Base-by-base conservation (phyloP, 2,113 vertebrate genomes). In the Tupaia chinensis region DNA sequence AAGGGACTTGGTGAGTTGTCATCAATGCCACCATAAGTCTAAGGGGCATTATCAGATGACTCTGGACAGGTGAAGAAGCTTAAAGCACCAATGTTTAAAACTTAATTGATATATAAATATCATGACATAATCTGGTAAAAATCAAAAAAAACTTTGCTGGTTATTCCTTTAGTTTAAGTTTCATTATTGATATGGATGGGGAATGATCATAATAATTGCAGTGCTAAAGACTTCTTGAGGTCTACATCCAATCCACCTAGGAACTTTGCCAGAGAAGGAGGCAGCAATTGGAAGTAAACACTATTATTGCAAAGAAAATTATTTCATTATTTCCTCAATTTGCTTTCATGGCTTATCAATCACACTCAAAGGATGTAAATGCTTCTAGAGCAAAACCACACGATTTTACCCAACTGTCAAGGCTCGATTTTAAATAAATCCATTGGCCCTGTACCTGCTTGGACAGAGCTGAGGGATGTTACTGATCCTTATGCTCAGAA, bases 251-350 rank as follows among this genome's bases (percentile, higher is more conserved):
- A 16, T 85, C 88, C n/a, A 73, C 56, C 54, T 79, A 72, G 76
- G 95, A 87, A n/a, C 15, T 61, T 89, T 91, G 65, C 72, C 66
- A 95, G 86, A 96, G 81, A 72, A 1, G 29, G 29, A 93, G 54
- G n/a, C 78, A 95, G 87, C 66, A 93, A 95, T 80, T 87, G 53
- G 53, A 84, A 89, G 19, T 17, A 70, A 96, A 94, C 27, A 56
- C 19, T 92, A 20, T 61, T 15, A 83, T 22, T 89, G 58, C 83
- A 89, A 93, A 93, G 87, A 69, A 89, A 91, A 91, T 96, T 93
- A 89, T 86, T 96, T 95, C 61, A 72, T 95, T 95, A 85, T 94
- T 94, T 94, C 79, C 95, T 96, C 63, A 68, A 44, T 89, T 97
- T 97, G 70, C 44, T 94, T 93, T 93, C 69, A 93, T 93, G 81